phyloP scores from a whole-genome alignment of 2,888 invertebrate genomes.

The Epirrhoe tristata region DNA sequence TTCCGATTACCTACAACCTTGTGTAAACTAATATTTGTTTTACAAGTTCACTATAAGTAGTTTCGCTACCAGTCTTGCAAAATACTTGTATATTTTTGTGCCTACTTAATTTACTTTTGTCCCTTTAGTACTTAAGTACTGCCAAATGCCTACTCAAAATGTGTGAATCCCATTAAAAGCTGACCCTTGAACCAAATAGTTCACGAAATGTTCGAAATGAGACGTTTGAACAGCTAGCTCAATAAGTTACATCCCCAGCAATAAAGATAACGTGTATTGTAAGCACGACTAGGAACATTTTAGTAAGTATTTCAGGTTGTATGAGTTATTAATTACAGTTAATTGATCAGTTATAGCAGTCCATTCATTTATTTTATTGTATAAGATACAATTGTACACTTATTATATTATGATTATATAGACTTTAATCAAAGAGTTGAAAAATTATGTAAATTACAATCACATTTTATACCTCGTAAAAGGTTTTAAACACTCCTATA shows the following conservation, averaged over 20 bases:
- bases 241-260: conserved; percentile 49
- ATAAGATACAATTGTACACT: no score
- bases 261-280: conserved; percentile 60
- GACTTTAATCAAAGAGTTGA: no score
- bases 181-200: background rate
- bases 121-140: background rate
- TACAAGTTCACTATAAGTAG: conserved; percentile 17
- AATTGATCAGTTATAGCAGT: no score
- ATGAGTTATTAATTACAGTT: no score
- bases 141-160: background rate
- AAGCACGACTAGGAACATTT: no score
- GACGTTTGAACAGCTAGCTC: conserved; percentile 16
- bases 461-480: no score
- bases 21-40: conserved; percentile 37
- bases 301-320: no score
- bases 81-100: background rate
- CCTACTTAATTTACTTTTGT: background rate
- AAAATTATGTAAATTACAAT: no score
- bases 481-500: background rate
- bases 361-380: no score
- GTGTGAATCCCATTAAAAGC: background rate
- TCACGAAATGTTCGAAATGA: background rate
- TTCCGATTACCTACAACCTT: conserved; percentile 28
- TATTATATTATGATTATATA: no score
- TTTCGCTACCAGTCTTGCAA: conserved; percentile 1